A percentile compares a stretch with the other conserved stretches of the same genome.
These are phyloP conservation scores for Daboia siamensis DNA, from an alignment of 2,113 vertebrate species.

Conservation along the genomic window DNA sequence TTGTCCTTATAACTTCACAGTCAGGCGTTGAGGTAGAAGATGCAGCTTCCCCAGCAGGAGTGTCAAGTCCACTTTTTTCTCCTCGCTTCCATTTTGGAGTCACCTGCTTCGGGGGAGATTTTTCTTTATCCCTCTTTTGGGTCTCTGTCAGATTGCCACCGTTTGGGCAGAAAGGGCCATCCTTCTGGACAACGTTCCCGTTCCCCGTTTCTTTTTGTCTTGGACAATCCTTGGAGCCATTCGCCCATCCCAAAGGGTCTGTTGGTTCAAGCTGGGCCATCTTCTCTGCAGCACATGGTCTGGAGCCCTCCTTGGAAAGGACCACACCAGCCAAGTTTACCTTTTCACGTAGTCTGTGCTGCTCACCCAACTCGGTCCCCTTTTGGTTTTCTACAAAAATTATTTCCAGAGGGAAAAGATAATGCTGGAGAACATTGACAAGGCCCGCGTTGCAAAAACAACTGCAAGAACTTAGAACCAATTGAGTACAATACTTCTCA, in stretches of 20 bases:
- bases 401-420: background rate
- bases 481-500: too few species aligned
- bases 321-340: background rate
- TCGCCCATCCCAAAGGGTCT: slow-evolving; percentile 31
- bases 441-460: background rate
- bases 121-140: slow-evolving; percentile 32
- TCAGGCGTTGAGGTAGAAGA: slow-evolving; percentile 41
- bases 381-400: slow-evolving; percentile 48
- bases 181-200: slow-evolving; percentile 32
- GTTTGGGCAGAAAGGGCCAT: background rate
- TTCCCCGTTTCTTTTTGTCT: slow-evolving; percentile 32
- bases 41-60: background rate
- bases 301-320: slow-evolving; percentile 34
- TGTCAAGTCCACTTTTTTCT: background rate
- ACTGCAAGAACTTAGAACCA: background rate
- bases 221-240: slow-evolving; percentile 29
- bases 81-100: slow-evolving; percentile 28
- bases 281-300: slow-evolving; percentile 26
- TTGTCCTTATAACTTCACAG: slow-evolving; percentile 52
- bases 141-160: background rate
- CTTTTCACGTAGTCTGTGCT: slow-evolving; percentile 39
- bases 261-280: slow-evolving; percentile 23
- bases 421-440: background rate
- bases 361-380: slow-evolving; percentile 42
- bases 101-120: slow-evolving; percentile 5